Conservation (phyloP, 2,888 invertebrate species). For the Dastarcus helophoroides region DNA sequence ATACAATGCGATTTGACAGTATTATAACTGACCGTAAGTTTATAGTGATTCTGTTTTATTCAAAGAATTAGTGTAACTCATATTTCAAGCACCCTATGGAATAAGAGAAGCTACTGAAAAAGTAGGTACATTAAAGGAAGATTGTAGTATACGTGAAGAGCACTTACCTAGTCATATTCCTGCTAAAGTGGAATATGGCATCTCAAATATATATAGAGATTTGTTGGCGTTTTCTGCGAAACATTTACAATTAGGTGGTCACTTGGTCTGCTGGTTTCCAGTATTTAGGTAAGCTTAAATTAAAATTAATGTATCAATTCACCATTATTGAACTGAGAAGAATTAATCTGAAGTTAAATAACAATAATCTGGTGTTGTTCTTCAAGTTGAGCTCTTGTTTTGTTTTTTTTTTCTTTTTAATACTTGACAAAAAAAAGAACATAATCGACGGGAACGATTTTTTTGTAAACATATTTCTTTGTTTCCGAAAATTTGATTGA, state of each 20-base stretch:
- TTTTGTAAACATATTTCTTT: too few species aligned
- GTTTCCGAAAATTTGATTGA: too few species aligned
- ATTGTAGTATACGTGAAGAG: constrained; percentile 52
- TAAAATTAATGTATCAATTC: too few species aligned
- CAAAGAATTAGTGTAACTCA: too few species aligned
- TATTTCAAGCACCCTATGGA: constrained; percentile 88
- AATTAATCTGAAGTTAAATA: too few species aligned
- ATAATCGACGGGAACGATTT: too few species aligned
- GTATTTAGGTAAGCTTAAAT: constrained; percentile 54
- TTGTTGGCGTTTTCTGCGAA: constrained; percentile 71
- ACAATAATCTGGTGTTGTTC: too few species aligned
- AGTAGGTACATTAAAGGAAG: constrained; percentile 55
- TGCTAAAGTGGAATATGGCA: constrained; percentile 72
- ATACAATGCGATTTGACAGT: constrained; percentile 65
- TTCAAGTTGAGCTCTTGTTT: too few species aligned
- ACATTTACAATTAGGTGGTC: constrained; percentile 62
- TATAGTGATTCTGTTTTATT: too few species aligned
- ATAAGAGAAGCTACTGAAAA: constrained; percentile 87
- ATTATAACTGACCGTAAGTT: constrained; percentile 94
- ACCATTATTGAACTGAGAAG: too few species aligned
- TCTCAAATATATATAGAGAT: constrained; percentile 74
- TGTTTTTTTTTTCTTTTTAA: too few species aligned
- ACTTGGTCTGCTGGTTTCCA: constrained; percentile 94
- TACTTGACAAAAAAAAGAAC: too few species aligned
- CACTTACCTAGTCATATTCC: constrained; percentile 64